Base-by-base conservation (phyloP, 2,797 vertebrate species). In the Sus cebifrons region DNA sequence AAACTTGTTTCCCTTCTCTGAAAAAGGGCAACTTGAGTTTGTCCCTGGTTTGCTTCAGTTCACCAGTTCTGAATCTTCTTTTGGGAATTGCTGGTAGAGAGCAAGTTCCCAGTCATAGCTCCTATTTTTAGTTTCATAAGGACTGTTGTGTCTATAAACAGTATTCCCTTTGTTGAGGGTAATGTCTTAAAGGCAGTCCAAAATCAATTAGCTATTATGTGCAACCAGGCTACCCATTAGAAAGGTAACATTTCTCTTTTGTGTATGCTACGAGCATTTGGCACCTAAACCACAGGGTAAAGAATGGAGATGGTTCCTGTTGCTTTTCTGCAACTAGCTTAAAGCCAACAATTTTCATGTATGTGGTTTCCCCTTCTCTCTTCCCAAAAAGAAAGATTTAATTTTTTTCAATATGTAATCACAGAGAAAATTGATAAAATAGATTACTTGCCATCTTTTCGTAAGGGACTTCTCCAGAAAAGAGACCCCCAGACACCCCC, bases 141-240 rank as follows among this genome's bases (percentile, higher is more conserved):
- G 89, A 86, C 92, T 79, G 78, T 64, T 56, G 64, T 89, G 86
- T 96, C 94, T 97, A 88, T 92, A 95, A 94, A 94, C 81, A 77
- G 84, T 65, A 84, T 74, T 96, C 67, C 82, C 62, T 93, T 97
- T 96, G 93, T 96, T 96, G 75, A 91, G 68, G 74, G 75, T 94
- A 85, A 90, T 96, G 94, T 88, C 91, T 96, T 96, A 91, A 96
- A 91, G 91, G 95, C 86, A 95, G 92, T 92, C 62, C 89, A 60
- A 86, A 96, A 96, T 97, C 92, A 96, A 87, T 95, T 88, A 92
- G 29, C 88, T 89, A 32, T 95, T 91, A 84, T 68, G 78, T 95
- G 85, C 54, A 32, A 83, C 77, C 82, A 77, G 77, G 90, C 78
- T 88, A 58, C 36, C 9, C 25, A 54, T 89, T 94, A 92, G 79